These are phyloP conservation scores for Sus cebifrons DNA, from an alignment of 2,797 vertebrate genomes.

Conservation along the genomic window DNA sequence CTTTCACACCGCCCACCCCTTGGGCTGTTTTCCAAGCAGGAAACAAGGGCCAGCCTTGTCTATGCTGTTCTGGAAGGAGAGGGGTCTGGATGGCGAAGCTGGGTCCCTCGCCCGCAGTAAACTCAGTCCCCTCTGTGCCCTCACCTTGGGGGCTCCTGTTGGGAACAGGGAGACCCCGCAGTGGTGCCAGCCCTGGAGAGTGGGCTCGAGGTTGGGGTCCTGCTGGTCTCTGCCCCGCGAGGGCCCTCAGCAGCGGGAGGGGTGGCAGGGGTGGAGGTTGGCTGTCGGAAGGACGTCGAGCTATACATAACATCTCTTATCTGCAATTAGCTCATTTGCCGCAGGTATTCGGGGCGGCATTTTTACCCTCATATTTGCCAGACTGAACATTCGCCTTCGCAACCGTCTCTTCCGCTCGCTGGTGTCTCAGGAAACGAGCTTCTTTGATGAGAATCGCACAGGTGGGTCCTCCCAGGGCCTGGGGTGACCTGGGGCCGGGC, in stretches of 20 bases:
- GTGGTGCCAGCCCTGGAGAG: background rate
- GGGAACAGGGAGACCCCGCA: fast-evolving
- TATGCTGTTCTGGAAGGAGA: background rate
- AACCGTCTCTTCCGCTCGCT: constrained; percentile 96
- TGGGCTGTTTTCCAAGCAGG: background rate
- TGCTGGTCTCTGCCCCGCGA: fast-evolving
- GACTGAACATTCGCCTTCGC: constrained; percentile 96
- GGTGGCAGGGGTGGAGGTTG: background rate
- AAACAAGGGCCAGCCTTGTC: background rate
- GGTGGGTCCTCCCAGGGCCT: constrained; percentile 90
- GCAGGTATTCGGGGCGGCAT: constrained; percentile 96
- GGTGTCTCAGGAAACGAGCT: constrained; percentile 96
- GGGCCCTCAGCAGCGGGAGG: background rate
- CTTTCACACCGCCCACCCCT: background rate
- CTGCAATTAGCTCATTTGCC: constrained; percentile 95
- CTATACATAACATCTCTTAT: constrained; percentile 92
- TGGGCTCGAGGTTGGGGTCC: background rate
- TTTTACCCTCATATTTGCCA: constrained; percentile 95
- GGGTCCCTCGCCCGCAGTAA: background rate
- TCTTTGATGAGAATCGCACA: constrained; percentile 98
- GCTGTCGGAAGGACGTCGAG: constrained; percentile 55
- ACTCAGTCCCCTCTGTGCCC: background rate
- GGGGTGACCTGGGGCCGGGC: background rate
- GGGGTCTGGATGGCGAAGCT: background rate
- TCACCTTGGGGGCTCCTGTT: background rate